Evolutionary conservation across 2,888 invertebrate species (phyloP), one percentile per base, ranked within the genome.

Genomic region (Drosophila kanekoi): DNA sequence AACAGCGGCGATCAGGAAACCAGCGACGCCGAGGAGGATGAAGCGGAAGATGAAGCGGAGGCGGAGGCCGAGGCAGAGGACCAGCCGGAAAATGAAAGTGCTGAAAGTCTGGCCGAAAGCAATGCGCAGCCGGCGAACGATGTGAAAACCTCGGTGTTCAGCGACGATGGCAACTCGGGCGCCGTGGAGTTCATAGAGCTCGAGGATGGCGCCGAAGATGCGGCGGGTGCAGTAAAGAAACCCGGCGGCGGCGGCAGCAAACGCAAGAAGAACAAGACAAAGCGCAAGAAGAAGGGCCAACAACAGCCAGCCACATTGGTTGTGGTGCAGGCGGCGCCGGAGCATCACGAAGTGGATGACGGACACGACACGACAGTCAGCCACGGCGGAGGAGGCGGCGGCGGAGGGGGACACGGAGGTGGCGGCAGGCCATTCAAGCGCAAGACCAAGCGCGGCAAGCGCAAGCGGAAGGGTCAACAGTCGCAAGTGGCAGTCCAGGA

Each of bases 1-100:
- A 51, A 44, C 4, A 51, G 52, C 93, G 87, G 92, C 93, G 54
- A 94, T n/a, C 64, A 33, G 16, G 63, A 94, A 28, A 28, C 8
- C 63, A 65, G 3, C 28, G 66, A 54, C 32, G 65, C 93, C 88
- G 76, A 92, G 76, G 1, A 93, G 87, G 76, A 92, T 75, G 2
- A 93, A 84, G 77, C 92, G 76, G 75, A 65, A 5, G 20, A 38
- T 1, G 70, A 71, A 10, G 75, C 57, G 16, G 71, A 66, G 10
- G 76, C 79, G 11, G 80, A 68, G 44, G 70, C 78, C 13, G 79
- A 79, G 13, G 62, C 58, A 10, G 70, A 51, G 38, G 56, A 51
- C 16, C 72, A 66, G 40, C 51, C 61, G 48, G 82, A 81, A 77
- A 81, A 61, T 59, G 83, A 70, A 61, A 77, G 65, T 65, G 58